Percentiles rank a stretch among this genome's conserved stretches.
These are phyloP conservation scores for Leucosticte australis DNA, from an alignment of 2,113 vertebrate genomes.

Conservation along the genomic window DNA sequence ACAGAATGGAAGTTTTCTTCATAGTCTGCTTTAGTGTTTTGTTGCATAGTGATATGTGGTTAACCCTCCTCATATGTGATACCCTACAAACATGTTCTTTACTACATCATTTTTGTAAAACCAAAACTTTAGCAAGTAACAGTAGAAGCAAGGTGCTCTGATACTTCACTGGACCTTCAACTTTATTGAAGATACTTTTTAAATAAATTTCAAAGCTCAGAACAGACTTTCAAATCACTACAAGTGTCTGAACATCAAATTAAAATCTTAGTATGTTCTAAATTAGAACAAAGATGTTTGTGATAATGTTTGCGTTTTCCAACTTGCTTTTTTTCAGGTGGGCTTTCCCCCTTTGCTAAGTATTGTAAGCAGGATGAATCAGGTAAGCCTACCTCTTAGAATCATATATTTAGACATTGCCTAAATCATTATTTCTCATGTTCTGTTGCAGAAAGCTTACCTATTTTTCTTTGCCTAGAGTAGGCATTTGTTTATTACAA, in stretches of 20 bases:
- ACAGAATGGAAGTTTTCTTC: not conserved
- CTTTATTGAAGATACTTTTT: not conserved
- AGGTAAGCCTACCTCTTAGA: slow-evolving; percentile 76
- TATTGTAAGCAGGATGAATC: slow-evolving; percentile 94
- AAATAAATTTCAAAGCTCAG: not conserved
- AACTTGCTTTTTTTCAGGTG: slow-evolving; percentile 74
- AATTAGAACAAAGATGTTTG: not conserved
- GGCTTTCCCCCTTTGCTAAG: slow-evolving; percentile 95
- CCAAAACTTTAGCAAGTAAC: not conserved
- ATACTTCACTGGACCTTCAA: not conserved
- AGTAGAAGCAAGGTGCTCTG: not conserved
- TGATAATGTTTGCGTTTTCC: not conserved
- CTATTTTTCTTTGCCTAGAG: not conserved
- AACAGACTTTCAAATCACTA: not conserved
- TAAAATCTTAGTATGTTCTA: not conserved
- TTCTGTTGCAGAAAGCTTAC: not conserved
- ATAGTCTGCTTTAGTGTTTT: not conserved
- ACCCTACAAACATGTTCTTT: not conserved
- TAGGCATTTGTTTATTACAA: not conserved
- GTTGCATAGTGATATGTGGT: not conserved
- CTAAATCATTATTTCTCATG: not conserved
- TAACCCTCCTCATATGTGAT: not conserved
- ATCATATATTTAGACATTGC: not conserved
- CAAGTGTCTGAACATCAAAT: not conserved
- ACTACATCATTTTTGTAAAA: not conserved